phyloP scores from a whole-genome alignment of 2,113 vertebrate species.

The Columbina picui region DNA sequence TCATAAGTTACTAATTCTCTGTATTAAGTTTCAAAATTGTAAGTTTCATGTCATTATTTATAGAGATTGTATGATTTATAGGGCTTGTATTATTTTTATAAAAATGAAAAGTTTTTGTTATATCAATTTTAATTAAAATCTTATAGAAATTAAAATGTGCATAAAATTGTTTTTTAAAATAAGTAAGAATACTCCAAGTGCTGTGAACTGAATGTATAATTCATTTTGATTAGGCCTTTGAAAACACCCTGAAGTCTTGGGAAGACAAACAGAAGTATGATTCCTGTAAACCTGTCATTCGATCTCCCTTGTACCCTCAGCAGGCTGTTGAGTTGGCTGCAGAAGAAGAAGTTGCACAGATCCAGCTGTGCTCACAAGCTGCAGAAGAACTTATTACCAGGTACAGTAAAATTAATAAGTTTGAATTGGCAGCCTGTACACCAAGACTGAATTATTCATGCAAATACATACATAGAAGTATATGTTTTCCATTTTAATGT shows the following conservation, averaged over 20 bases:
- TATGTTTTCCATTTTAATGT: not conserved
- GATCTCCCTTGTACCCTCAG: constrained; percentile 90
- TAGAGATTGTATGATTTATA: not conserved
- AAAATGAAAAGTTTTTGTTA: not conserved
- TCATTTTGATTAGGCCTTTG: constrained; percentile 86
- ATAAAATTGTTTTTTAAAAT: not conserved
- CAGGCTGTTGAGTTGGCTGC: constrained; percentile 91
- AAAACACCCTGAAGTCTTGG: constrained; percentile 97
- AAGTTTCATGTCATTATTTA: not conserved
- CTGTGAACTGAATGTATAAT: not conserved
- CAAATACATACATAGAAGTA: not conserved
- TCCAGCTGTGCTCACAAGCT: constrained; percentile 90
- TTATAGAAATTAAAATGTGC: not conserved
- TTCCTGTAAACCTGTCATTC: constrained; percentile 84
- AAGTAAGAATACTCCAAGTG: not conserved
- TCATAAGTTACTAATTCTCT: not conserved
- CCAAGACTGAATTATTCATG: not conserved
- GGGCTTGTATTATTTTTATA: not conserved
- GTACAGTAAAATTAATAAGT: constrained; percentile 53
- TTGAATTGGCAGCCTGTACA: not conserved
- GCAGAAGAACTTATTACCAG: constrained; percentile 95
- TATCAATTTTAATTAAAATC: not conserved
- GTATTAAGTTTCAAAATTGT: not conserved
- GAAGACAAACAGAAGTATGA: constrained; percentile 97
- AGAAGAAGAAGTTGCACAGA: constrained; percentile 87